Conservation (phyloP, 2,797 vertebrate genomes). For the Mormyrus proboscirostris region DNA sequence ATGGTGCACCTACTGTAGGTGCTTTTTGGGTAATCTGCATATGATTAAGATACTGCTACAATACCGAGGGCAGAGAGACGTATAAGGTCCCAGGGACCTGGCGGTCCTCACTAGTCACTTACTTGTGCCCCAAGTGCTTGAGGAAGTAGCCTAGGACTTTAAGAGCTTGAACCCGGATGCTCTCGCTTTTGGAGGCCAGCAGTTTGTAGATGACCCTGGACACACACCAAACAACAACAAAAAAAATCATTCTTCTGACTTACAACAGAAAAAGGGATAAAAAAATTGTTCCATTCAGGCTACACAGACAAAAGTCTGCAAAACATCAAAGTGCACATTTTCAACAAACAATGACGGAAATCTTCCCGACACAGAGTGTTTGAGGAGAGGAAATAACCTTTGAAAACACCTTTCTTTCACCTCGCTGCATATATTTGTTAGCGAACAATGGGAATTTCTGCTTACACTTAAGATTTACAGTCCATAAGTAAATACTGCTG, state of each 20-base stretch:
- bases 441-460: background rate
- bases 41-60: background rate
- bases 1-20: background rate
- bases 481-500: background rate
- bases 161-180: conserved; percentile 95
- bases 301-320: background rate
- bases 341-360: background rate
- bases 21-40: background rate
- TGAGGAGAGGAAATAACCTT: background rate
- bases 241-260: background rate
- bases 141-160: conserved; percentile 98
- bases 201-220: conserved; percentile 96
- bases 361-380: background rate
- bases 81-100: background rate
- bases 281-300: background rate
- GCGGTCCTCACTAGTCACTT: conserved; percentile 51
- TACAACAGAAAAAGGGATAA: background rate
- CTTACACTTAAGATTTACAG: background rate
- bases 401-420: background rate
- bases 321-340: background rate
- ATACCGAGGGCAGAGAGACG: background rate
- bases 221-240: background rate
- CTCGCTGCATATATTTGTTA: background rate
- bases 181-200: conserved; percentile 95
- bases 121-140: conserved; percentile 99